These are phyloP conservation scores for Nomada lathburiana DNA, from an alignment of 2,888 invertebrate genomes.

Conservation along the genomic window DNA sequence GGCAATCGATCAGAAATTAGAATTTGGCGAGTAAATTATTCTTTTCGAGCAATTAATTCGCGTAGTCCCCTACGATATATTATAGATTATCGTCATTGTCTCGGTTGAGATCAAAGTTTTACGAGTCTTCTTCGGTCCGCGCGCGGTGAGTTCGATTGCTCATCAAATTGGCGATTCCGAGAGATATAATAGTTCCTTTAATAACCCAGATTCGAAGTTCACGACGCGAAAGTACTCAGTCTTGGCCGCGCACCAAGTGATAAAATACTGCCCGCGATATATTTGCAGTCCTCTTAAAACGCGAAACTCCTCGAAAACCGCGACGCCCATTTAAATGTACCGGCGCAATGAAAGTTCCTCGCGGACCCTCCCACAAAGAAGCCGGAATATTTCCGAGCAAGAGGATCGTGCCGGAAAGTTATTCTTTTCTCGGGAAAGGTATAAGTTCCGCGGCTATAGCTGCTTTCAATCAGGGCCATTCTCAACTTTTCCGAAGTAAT, in stretches of 20 bases:
- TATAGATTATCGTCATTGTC: too few species aligned
- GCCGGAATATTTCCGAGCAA: slow-evolving; percentile 15
- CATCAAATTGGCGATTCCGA: slow-evolving; percentile 9
- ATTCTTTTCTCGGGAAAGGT: slow-evolving; percentile 11
- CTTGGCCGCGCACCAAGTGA: not conserved
- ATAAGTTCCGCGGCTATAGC: slow-evolving; percentile 13
- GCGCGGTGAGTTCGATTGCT: slow-evolving; percentile 20
- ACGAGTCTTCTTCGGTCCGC: not conserved
- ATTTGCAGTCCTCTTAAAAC: slow-evolving; percentile 36
- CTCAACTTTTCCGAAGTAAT: slow-evolving; percentile 40
- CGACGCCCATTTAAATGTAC: slow-evolving; percentile 17
- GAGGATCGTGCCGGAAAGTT: slow-evolving; percentile 8
- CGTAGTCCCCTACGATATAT: too few species aligned
- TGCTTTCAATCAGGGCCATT: slow-evolving; percentile 44
- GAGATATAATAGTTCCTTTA: slow-evolving; percentile 21
- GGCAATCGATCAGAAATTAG: too few species aligned
- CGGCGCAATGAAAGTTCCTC: slow-evolving; percentile 3
- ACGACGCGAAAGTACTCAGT: not conserved
- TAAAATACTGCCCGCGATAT: slow-evolving; percentile 18
- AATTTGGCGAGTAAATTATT: too few species aligned
- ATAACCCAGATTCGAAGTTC: slow-evolving; percentile 33
- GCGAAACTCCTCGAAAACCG: not conserved
- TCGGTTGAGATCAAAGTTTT: too few species aligned
- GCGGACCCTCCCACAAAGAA: slow-evolving; percentile 15
- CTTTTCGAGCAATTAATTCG: too few species aligned